Evolutionary conservation across 2,113 vertebrate genomes (phyloP).

Genomic region (Nettapus auritus): DNA sequence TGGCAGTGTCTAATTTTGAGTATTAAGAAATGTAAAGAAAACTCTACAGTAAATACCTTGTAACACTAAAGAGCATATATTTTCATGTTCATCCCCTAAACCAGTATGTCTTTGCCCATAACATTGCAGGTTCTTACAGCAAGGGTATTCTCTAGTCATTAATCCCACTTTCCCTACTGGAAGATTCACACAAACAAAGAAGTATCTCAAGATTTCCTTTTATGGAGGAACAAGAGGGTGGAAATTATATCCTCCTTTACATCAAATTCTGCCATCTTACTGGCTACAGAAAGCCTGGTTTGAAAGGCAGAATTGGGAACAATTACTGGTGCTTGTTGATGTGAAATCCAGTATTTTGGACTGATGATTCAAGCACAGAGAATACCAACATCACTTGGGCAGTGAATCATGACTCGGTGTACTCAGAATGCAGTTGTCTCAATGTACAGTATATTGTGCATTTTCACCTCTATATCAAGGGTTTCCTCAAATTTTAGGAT

Average conservation of each 20-base stretch:
- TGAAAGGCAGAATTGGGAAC: background rate
- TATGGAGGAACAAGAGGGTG: background rate
- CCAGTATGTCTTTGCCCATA: background rate
- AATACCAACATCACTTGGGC: background rate
- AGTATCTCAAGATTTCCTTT: background rate
- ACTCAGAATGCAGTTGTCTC: background rate
- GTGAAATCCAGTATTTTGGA: constrained; percentile 13
- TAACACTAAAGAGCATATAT: background rate
- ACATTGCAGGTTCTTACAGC: background rate
- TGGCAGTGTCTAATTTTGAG: background rate
- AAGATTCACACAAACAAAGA: background rate
- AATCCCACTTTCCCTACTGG: background rate
- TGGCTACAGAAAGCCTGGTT: background rate
- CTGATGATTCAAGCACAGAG: background rate
- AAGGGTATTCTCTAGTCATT: background rate
- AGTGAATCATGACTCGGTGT: background rate
- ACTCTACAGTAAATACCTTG: background rate
- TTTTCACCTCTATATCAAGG: background rate
- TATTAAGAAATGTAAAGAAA: background rate
- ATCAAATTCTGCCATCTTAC: background rate
- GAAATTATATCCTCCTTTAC: background rate
- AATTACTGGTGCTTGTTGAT: constrained; percentile 1
- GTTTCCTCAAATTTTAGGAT: background rate
- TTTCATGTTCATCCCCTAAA: background rate
- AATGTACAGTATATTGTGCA: background rate